These are phyloP conservation scores for Bombus turneri DNA, from an alignment of 1,140 invertebrate genomes.

Conservation along the genomic window DNA sequence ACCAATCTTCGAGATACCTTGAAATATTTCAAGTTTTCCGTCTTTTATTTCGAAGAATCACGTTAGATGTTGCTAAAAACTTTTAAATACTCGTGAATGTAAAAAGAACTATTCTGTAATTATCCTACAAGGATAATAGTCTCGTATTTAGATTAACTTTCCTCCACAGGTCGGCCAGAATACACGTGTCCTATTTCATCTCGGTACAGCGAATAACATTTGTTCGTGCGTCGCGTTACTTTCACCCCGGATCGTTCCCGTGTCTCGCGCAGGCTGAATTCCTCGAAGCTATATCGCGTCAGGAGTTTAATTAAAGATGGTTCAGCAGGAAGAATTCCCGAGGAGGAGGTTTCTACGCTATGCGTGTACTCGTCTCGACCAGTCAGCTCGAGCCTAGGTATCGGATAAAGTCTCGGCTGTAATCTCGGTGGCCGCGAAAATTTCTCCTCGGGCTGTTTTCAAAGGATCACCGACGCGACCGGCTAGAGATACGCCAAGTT, in stretches of 20 bases:
- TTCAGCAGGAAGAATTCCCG: conserved; percentile 16
- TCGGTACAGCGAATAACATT: background rate
- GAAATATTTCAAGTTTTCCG: too few species aligned
- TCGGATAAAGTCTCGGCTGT: background rate
- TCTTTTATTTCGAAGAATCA: too few species aligned
- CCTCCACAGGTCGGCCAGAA: too few species aligned
- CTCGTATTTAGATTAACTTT: too few species aligned
- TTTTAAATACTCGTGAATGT: too few species aligned
- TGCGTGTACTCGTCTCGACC: conserved; percentile 4
- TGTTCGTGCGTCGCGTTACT: conserved; percentile 19
- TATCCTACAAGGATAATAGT: too few species aligned
- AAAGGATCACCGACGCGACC: conserved; percentile 4
- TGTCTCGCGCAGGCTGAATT: conserved; percentile 7
- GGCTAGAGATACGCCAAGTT: background rate
- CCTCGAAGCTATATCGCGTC: conserved; percentile 23
- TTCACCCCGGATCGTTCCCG: conserved; percentile 26
- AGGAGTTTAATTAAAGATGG: conserved; percentile 48
- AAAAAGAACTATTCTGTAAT: too few species aligned
- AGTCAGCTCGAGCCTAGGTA: background rate
- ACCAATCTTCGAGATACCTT: too few species aligned
- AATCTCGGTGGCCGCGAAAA: conserved; percentile 22
- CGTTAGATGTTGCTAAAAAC: too few species aligned
- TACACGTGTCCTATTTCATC: background rate
- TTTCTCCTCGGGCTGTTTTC: background rate
- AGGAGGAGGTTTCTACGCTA: conserved; percentile 5